Conservation (phyloP, 2,888 invertebrate genomes). For the Folsomia candida region DNA sequence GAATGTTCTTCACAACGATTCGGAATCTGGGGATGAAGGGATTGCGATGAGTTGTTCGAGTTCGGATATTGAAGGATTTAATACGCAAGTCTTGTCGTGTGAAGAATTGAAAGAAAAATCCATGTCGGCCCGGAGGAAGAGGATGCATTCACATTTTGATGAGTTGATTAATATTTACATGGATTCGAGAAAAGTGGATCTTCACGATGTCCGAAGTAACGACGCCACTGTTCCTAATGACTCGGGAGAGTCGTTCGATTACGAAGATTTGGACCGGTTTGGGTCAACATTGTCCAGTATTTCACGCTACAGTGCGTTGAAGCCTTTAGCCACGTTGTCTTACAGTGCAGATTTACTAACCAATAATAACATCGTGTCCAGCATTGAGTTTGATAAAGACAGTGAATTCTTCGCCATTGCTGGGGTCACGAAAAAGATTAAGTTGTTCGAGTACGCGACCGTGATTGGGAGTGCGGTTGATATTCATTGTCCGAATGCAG, state of each 20-base stretch:
- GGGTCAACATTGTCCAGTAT: constrained; percentile 82
- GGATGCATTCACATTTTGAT: constrained; percentile 82
- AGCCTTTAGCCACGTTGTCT: constrained; percentile 79
- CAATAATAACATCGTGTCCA: constrained; percentile 75
- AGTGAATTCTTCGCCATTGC: constrained; percentile 94
- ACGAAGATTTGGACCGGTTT: constrained; percentile 65
- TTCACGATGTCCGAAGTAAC: constrained; percentile 59
- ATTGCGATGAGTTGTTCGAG: constrained; percentile 16
- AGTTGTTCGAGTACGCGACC: constrained; percentile 84
- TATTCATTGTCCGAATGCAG: constrained; percentile 86
- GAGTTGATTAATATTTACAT: constrained; percentile 87
- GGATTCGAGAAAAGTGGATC: constrained; percentile 69
- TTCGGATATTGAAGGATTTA: constrained; percentile 37
- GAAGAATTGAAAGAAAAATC: constrained; percentile 54
- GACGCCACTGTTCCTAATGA: constrained; percentile 45
- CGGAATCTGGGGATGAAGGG: not conserved
- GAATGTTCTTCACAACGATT: not conserved
- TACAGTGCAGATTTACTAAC: constrained; percentile 87
- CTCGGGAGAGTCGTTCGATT: constrained; percentile 45
- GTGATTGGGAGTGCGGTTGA: constrained; percentile 83
- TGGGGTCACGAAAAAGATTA: constrained; percentile 90
- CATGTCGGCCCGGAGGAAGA: constrained; percentile 67
- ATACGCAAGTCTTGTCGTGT: constrained; percentile 34
- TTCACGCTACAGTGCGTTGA: constrained; percentile 72
- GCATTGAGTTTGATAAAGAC: constrained; percentile 94